Conservation (phyloP, 2,888 invertebrate species). For the Limnephilus auricula region DNA sequence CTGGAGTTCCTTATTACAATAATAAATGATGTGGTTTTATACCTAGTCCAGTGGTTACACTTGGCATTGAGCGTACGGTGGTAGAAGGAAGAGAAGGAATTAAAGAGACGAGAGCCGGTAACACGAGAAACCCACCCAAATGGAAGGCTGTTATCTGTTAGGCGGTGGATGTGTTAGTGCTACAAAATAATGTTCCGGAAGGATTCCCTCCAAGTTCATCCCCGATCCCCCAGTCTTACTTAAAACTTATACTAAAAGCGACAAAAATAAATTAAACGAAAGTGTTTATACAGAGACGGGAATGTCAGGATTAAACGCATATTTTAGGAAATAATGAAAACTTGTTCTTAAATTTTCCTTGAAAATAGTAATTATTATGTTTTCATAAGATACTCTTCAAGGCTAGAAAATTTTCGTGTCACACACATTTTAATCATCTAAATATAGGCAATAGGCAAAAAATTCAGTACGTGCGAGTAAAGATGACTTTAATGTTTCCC, state of each 20-base stretch:
- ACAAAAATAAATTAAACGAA: neutral
- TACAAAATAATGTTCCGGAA: constrained; percentile 29
- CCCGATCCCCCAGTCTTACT: neutral
- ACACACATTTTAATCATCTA: too few species aligned
- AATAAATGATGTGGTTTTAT: neutral
- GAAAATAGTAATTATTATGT: neutral
- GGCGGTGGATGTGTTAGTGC: neutral
- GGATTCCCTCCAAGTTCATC: constrained; percentile 5
- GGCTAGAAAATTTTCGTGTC: too few species aligned
- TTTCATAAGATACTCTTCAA: too few species aligned
- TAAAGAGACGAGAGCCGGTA: neutral
- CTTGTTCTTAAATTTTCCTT: neutral
- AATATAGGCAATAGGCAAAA: too few species aligned
- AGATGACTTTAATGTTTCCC: neutral
- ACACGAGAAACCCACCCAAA: constrained; percentile 8
- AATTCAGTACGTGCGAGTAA: neutral
- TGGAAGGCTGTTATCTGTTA: constrained; percentile 16
- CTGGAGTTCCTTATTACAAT: too few species aligned
- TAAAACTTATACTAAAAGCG: constrained; percentile 2
- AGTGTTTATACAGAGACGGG: neutral
- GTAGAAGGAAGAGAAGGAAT: constrained; percentile 4
- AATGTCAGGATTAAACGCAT: neutral
- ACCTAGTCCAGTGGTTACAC: neutral
- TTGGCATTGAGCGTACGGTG: neutral
- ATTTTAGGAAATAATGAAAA: neutral